Evolutionary conservation across 2,888 invertebrate species (phyloP).

Genomic region (Chymomyza caudatula): DNA sequence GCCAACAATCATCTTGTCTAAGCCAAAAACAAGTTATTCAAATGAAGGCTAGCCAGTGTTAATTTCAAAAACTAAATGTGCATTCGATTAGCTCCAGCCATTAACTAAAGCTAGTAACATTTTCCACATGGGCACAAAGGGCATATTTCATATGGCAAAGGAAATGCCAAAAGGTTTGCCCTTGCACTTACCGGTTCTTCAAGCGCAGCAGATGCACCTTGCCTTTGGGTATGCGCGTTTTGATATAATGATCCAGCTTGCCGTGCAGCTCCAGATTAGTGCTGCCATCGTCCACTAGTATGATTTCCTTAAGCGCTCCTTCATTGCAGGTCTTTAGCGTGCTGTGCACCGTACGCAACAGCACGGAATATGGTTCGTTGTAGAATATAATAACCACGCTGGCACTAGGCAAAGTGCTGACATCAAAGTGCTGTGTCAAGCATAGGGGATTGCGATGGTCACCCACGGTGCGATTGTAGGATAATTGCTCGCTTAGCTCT

Average conservation of each 20-base stretch:
- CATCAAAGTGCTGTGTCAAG: conserved; percentile 79
- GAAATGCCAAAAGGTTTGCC: background rate
- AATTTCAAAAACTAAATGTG: conserved; percentile 42
- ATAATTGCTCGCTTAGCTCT: conserved; percentile 91
- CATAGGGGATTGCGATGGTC: conserved; percentile 77
- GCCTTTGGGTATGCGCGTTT: conserved; percentile 83
- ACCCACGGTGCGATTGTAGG: conserved; percentile 85
- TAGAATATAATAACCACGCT: conserved; percentile 92
- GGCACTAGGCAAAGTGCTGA: conserved; percentile 83
- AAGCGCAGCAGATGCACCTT: conserved; percentile 87
- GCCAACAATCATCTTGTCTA: conserved; percentile 9
- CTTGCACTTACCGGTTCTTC: conserved; percentile 81
- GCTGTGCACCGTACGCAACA: conserved; percentile 87
- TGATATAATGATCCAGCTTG: conserved; percentile 88
- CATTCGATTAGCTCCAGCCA: conserved; percentile 51
- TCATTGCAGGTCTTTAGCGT: conserved; percentile 85
- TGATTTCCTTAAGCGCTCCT: conserved; percentile 88
- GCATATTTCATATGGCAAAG: background rate
- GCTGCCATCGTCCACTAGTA: conserved; percentile 96
- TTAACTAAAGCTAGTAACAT: conserved; percentile 17
- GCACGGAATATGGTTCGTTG: conserved; percentile 92
- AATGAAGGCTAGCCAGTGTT: conserved; percentile 49
- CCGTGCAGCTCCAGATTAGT: conserved; percentile 86
- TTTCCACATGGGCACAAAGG: conserved; percentile 30
- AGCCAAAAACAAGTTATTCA: conserved; percentile 65